These are phyloP conservation scores for Chiloscyllium punctatum DNA, from an alignment of 2,797 vertebrate genomes.

Conservation along the genomic window DNA sequence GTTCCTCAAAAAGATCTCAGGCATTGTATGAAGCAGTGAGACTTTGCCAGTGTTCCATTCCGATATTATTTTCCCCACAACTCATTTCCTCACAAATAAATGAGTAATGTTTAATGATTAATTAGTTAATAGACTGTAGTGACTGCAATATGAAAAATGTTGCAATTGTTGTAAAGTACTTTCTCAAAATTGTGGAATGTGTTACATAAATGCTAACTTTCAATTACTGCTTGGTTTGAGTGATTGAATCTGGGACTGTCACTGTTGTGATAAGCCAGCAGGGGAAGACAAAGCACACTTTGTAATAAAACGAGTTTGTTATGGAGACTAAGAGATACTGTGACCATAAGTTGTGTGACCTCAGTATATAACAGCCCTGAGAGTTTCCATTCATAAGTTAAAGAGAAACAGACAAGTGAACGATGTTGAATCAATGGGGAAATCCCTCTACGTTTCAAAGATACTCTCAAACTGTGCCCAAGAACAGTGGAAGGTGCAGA, in stretches of 20 bases:
- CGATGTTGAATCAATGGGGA: neutral
- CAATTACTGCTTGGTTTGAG: neutral
- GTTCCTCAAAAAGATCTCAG: neutral
- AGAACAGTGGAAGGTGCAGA: neutral
- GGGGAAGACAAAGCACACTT: neutral
- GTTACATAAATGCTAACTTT: neutral
- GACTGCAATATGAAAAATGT: neutral
- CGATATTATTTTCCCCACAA: neutral
- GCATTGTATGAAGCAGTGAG: neutral
- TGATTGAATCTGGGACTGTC: neutral
- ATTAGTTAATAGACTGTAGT: neutral
- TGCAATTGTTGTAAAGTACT: neutral
- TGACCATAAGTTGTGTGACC: neutral
- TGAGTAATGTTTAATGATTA: neutral
- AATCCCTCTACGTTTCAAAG: neutral
- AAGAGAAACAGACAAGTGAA: neutral
- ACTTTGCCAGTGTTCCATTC: neutral
- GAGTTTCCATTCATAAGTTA: neutral
- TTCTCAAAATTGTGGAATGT: neutral
- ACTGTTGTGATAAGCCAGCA: neutral
- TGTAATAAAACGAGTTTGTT: neutral
- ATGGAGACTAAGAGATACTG: neutral
- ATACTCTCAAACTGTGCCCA: neutral
- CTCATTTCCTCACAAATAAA: neutral
- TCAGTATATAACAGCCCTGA: neutral